Conservation (phyloP, 1,140 invertebrate genomes). For the Bacillus rossius region DNA sequence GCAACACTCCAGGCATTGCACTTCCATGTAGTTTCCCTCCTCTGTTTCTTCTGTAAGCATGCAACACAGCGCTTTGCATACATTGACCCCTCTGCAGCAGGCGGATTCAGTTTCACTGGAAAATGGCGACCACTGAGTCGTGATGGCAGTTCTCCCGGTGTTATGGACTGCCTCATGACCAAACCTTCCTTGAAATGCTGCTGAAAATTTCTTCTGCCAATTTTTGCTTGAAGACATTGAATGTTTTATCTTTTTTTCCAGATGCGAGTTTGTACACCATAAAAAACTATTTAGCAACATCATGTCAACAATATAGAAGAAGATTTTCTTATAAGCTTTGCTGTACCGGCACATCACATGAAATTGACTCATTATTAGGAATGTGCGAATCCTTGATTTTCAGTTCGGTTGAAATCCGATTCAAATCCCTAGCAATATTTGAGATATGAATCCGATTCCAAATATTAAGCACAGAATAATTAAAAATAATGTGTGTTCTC, state of each 20-base stretch:
- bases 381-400: too few species aligned
- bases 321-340: conserved; percentile 22
- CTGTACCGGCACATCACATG: conserved; percentile 18
- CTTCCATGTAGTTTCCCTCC: background rate
- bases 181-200: conserved; percentile 13
- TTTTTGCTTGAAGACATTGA: conserved; percentile 15
- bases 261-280: conserved; percentile 7
- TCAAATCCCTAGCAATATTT: too few species aligned
- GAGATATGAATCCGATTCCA: too few species aligned
- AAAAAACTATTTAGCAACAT: conserved; percentile 19
- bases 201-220: conserved; percentile 8
- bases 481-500: too few species aligned
- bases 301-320: conserved; percentile 22
- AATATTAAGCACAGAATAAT: too few species aligned
- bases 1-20: background rate
- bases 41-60: conserved; percentile 10
- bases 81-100: conserved; percentile 11
- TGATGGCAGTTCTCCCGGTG: conserved; percentile 8
- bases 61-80: conserved; percentile 16
- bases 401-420: too few species aligned
- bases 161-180: conserved; percentile 15
- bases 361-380: conserved; percentile 21
- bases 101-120: conserved; percentile 15
- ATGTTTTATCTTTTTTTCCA: conserved; percentile 15
- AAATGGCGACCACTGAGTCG: conserved; percentile 22